Evolutionary conservation across 2,113 vertebrate species (phyloP), one percentile per base, ranked within the genome.

Genomic region (Pygoscelis adeliae): DNA sequence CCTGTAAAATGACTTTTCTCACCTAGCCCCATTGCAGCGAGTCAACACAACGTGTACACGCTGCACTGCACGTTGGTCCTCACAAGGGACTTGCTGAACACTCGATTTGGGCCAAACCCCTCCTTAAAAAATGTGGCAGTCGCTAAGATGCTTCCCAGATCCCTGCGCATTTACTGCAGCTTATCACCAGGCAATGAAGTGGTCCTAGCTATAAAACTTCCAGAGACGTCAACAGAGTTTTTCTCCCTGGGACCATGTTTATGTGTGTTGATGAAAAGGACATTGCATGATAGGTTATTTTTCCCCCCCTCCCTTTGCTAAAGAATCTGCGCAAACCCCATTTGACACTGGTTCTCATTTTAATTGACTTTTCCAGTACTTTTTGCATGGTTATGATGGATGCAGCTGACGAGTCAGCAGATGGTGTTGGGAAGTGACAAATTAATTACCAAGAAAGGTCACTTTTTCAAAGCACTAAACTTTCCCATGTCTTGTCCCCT

Each of bases 361-460:
- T 74, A 93, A 95, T 91, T 80, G 93, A 90, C 94, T 97, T 97
- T 90, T 87, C 77, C 94, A 93, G 53, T 46, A 4, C 25, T 82
- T 87, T 88, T 73, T 65, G 1, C 69, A 0, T 21, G 65, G 81
- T 47, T 67, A 38, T 95, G 96, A 96, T 95, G 93, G 97, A 97
- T 97, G 96, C 80, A 50, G 94, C 84, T 97, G 95, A 92, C 10
- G 50, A 97, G 87, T 91, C 92, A 95, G 96, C 97, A 97, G 97
- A 97, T 97, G 97, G 96, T 85, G 90, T 74, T 89, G 94, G 72
- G 76, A 94, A 97, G 93, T 85, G 92, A 96, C 92, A 97, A 96
- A 98, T 97, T 87, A 90, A 97, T 97, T 96, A 90, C 93, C 83
- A 78, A 73, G 93, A 90, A 96, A 97, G 97, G 97, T 97, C 97